Conservation (phyloP, 2,888 invertebrate genomes). For the Neria commutata region DNA sequence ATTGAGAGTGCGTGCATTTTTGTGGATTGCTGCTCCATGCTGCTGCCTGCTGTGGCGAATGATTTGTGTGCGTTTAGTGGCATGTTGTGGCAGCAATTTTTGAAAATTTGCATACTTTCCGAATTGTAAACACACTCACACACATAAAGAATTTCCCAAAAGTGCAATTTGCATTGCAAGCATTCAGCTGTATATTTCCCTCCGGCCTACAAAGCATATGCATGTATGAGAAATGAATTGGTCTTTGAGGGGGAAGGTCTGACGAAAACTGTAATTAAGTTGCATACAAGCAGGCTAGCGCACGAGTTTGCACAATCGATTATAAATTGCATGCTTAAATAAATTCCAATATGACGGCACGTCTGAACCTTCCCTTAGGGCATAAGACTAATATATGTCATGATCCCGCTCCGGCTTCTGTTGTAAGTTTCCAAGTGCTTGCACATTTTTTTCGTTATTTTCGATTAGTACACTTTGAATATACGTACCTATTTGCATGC, state of each 20-base stretch:
- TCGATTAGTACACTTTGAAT: too few relatives aligned
- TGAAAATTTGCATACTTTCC: too few relatives aligned
- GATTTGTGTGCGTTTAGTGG: neutral
- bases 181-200: neutral
- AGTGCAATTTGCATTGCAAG: neutral
- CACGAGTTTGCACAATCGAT: slow-evolving; percentile 12
- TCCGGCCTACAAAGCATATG: neutral
- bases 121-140: neutral
- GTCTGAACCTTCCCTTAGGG: too few relatives aligned
- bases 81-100: too few relatives aligned
- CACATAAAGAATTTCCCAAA: neutral
- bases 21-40: neutral
- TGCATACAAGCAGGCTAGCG: neutral
- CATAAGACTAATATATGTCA: too few relatives aligned
- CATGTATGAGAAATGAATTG: neutral
- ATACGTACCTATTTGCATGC: neutral
- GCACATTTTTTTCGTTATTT: too few relatives aligned
- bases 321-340: slow-evolving; percentile 1
- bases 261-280: slow-evolving; percentile 4
- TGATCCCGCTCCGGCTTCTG: too few relatives aligned
- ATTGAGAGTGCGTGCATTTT: too few relatives aligned
- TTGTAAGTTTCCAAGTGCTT: too few relatives aligned
- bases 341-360: neutral
- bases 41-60: too few relatives aligned
- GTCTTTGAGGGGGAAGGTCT: neutral